A percentile compares a stretch with the other conserved stretches of the same genome.
These are phyloP conservation scores for Epizoanthus rinbou DNA, from an alignment of 92 coral and sea anemone species.

Conservation along the genomic window DNA sequence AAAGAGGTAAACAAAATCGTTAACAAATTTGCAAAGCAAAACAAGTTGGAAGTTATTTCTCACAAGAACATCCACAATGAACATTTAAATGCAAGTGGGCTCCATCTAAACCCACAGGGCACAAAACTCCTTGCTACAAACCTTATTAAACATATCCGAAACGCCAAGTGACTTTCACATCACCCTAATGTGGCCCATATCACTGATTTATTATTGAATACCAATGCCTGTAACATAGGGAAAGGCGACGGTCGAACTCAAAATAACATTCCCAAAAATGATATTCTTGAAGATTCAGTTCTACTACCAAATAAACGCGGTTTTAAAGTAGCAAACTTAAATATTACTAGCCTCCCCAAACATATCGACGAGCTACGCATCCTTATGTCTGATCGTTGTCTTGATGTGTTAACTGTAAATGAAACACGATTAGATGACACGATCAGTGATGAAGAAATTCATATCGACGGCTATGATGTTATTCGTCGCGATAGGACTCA, in stretches of 20 bases:
- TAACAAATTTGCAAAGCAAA: conserved; percentile 41
- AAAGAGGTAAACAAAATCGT: conserved; percentile 47
- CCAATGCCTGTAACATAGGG: conserved; percentile 25
- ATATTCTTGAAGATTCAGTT: conserved; percentile 6
- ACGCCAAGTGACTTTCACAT: conserved; percentile 25
- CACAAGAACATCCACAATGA: conserved; percentile 43
- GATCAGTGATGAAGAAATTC: conserved; percentile 43
- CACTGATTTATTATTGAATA: conserved; percentile 11
- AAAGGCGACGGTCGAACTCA: conserved; percentile 17
- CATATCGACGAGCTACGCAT: conserved; percentile 42
- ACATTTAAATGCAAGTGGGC: conserved; percentile 52
- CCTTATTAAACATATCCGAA: conserved; percentile 33
- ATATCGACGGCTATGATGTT: conserved; percentile 40
- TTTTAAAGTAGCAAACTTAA: conserved; percentile 38
- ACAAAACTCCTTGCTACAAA: conserved; percentile 48
- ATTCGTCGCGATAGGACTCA: conserved; percentile 27
- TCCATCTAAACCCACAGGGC: conserved; percentile 43
- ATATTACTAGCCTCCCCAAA: conserved; percentile 45
- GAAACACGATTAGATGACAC: conserved; percentile 48
- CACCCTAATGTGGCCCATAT: conserved; percentile 34
- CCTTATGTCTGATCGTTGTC: conserved; percentile 22
- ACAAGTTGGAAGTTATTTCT: conserved; percentile 30
- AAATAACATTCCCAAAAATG: conserved; percentile 7
- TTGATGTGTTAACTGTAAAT: conserved; percentile 40
- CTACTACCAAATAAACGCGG: conserved; percentile 32